These are phyloP conservation scores for Donacobius atricapilla DNA, from an alignment of 2,113 vertebrate species.

Conservation along the genomic window DNA sequence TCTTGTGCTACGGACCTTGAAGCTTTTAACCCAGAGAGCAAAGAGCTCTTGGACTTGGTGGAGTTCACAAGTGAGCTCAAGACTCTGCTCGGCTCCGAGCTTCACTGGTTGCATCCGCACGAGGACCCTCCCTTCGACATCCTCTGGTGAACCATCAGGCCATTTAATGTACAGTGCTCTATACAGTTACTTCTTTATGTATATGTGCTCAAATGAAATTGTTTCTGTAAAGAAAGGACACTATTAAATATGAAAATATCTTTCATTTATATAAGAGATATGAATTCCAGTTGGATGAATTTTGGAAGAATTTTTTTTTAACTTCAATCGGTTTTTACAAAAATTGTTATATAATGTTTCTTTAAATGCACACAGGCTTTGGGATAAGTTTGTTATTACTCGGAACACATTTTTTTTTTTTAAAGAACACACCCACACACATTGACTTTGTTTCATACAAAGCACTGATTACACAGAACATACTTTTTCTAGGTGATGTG, in stretches of 20 bases:
- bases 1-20: conserved; percentile 88
- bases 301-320: conserved; percentile 80
- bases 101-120: conserved; percentile 83
- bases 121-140: conserved; percentile 57
- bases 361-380: conserved; percentile 78
- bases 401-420: conserved; percentile 68
- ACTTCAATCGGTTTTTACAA: conserved; percentile 75
- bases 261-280: conserved; percentile 83
- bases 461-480: conserved; percentile 71
- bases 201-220: conserved; percentile 79
- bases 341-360: conserved; percentile 73
- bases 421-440: conserved; percentile 61
- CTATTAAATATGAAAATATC: conserved; percentile 83
- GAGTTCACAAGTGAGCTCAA: conserved; percentile 90
- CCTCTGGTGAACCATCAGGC: conserved; percentile 73
- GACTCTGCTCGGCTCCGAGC: conserved; percentile 85
- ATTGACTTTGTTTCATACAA: conserved; percentile 73
- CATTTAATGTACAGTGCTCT: conserved; percentile 68
- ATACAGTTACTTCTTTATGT: conserved; percentile 77
- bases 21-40: conserved; percentile 88
- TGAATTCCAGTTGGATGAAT: conserved; percentile 77
- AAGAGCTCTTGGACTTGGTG: conserved; percentile 91
- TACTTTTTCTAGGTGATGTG: conserved; percentile 71
- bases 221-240: conserved; percentile 85
- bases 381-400: conserved; percentile 81